phyloP scores from a whole-genome alignment of 2,888 invertebrate species.

The Lycophotia porphyrea region DNA sequence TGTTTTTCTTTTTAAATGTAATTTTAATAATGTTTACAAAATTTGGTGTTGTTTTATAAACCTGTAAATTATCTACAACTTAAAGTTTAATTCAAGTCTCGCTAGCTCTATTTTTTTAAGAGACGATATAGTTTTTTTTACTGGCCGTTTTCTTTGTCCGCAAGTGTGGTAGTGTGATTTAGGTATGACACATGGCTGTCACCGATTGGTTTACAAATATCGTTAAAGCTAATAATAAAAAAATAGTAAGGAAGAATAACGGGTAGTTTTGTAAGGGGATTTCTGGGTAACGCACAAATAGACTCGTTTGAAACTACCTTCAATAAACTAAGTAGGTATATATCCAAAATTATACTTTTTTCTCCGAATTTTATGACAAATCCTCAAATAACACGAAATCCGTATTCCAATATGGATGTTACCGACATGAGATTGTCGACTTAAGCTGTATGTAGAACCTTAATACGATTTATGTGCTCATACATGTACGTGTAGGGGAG shows the following conservation, averaged over 20 bases:
- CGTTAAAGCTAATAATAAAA: not conserved
- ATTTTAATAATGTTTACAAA: not conserved
- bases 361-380: not conserved
- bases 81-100: not conserved
- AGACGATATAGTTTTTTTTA: not conserved
- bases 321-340: not conserved
- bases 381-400: constrained; percentile 20
- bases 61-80: not conserved
- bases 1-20: not conserved
- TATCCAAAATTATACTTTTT: not conserved
- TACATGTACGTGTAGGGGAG: constrained; percentile 60
- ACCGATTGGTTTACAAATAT: not conserved
- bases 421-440: constrained; percentile 34
- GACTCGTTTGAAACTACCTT: not conserved
- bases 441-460: constrained; percentile 66
- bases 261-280: not conserved
- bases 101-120: not conserved
- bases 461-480: constrained; percentile 74
- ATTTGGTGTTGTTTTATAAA: not conserved
- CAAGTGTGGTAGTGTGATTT: not conserved
- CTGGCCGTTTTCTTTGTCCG: not conserved
- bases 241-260: not conserved
- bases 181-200: not conserved
- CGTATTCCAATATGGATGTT: constrained; percentile 31
- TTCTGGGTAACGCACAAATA: not conserved